Evolutionary conservation across 2,113 vertebrate species (phyloP).

Genomic region (Cheilinus undulatus): DNA sequence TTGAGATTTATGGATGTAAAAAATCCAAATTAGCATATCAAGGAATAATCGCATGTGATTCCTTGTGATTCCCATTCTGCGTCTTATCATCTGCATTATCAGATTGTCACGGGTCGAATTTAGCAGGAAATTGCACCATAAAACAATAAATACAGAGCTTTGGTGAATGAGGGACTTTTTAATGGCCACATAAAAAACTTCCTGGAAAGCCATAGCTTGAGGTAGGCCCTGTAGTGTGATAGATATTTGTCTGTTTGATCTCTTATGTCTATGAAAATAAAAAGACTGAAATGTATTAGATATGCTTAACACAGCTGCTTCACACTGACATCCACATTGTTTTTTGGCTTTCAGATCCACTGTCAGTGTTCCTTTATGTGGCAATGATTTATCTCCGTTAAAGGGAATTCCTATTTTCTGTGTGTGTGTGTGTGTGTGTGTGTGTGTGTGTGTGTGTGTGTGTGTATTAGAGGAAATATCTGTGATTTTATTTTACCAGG

Average conservation of each 20-base stretch:
- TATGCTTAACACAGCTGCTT: conserved; percentile 24
- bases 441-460: no score
- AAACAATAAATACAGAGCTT: conserved; percentile 25
- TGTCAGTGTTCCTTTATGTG: conserved; percentile 41
- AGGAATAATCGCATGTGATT: conserved; percentile 14
- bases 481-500: no score
- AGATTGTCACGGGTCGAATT: conserved; percentile 42
- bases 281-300: conserved; percentile 25
- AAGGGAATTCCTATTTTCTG: not conserved
- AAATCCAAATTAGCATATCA: conserved; percentile 1
- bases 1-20: not conserved
- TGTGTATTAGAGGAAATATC: no score
- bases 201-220: not conserved
- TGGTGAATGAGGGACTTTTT: not conserved
- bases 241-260: conserved; percentile 32
- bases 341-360: conserved; percentile 25
- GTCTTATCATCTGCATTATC: conserved; percentile 26
- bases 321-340: not conserved
- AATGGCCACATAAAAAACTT: not conserved
- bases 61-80: not conserved
- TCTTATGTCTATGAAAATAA: conserved; percentile 30
- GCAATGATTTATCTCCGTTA: conserved; percentile 60
- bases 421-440: no score
- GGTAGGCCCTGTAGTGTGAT: conserved; percentile 24
- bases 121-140: conserved; percentile 20